These are phyloP conservation scores for Hydropsyche betteni DNA, from an alignment of 2,888 invertebrate genomes.

Conservation along the genomic window DNA sequence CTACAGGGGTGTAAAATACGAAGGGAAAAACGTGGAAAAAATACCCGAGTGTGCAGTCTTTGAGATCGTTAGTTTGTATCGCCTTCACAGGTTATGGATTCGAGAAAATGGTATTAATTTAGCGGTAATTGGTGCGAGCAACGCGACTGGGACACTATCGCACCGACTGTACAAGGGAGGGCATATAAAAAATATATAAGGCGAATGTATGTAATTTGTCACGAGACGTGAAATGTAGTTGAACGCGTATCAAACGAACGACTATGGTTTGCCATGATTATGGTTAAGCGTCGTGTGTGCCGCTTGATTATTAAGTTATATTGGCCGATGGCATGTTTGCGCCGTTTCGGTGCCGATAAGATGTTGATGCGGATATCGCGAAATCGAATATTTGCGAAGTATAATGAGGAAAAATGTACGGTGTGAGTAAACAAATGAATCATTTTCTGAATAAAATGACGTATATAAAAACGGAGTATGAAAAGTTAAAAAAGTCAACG, in stretches of 20 bases:
- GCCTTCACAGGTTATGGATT: slow-evolving; percentile 39
- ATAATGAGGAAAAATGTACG: not conserved
- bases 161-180: not conserved
- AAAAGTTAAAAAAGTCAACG: too few species aligned
- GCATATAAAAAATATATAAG: not conserved
- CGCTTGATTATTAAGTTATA: slow-evolving; percentile 45
- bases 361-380: not conserved
- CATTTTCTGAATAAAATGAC: too few species aligned
- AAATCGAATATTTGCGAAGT: not conserved
- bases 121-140: slow-evolving; percentile 42
- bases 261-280: slow-evolving; percentile 34
- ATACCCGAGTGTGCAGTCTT: slow-evolving; percentile 18
- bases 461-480: too few species aligned
- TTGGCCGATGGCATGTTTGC: slow-evolving; percentile 41
- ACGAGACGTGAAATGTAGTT: slow-evolving; percentile 42
- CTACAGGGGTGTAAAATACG: not conserved
- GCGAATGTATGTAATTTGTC: slow-evolving; percentile 41
- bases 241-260: slow-evolving; percentile 39
- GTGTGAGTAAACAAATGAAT: too few species aligned
- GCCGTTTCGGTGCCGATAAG: not conserved
- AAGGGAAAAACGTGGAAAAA: not conserved
- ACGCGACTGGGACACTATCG: slow-evolving; percentile 31
- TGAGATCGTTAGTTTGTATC: slow-evolving; percentile 35
- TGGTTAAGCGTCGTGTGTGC: not conserved
- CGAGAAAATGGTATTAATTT: slow-evolving; percentile 43